Evolutionary conservation across 1,140 invertebrate species (phyloP), one percentile per base, ranked within the genome.

Genomic region (Caenorhabditis inopinata): DNA sequence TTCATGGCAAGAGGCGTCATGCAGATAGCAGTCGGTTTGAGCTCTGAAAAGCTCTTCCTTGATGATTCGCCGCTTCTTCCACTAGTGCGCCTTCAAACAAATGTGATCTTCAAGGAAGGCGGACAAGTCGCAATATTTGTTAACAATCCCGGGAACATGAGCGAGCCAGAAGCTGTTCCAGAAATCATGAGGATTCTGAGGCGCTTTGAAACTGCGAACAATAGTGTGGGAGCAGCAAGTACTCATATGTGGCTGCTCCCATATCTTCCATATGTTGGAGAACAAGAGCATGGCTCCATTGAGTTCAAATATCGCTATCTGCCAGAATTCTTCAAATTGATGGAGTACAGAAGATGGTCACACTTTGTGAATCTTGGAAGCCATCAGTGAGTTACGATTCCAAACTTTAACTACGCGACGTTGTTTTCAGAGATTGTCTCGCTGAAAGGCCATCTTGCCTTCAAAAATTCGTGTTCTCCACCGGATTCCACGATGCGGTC

Each of bases 391-490:
- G 83, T 77, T n/a, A n/a, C n/a, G n/a, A n/a, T n/a, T n/a, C n/a
- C n/a, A n/a, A n/a, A n/a, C n/a, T n/a, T n/a, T n/a, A n/a, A n/a
- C n/a, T n/a, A n/a, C n/a, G n/a, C n/a, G n/a, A n/a, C n/a, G n/a
- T n/a, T n/a, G n/a, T n/a, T 74, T 85, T 27, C 79, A 89, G 87
- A 51, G 87, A 88, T 42, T 88, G 87, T 45, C 68, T 80, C 14
- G 78, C 84, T 5, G 87, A 88, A 42, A 84, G 81, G 14, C 86
- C 86, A 2, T 77, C 84, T 11, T 88, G 87, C 62, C 78, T 88
- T 25, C 78, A 87, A 27, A 88, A 88, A 47, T 88, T 88, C 80
- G 88, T 88, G 48, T 88, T 88, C 74, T 86, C 87, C 9, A 88
- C 87, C 38, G 87, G 87, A 18, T 88, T 88, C 75, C 84, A 87